Conservation (phyloP, 1,140 invertebrate genomes). For the Hyles euphorbiae region DNA sequence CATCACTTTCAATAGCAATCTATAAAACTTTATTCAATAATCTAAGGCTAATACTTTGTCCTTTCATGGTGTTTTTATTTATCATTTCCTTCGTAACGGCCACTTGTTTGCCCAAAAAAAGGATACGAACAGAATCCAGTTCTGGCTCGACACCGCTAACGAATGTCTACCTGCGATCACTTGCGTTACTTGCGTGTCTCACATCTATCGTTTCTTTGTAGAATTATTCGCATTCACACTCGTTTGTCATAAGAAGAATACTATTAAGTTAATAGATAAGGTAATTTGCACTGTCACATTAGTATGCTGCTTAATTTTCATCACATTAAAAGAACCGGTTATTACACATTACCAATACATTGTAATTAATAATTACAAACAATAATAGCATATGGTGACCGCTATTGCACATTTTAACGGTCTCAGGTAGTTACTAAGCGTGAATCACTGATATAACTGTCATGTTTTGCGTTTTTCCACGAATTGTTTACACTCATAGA, state of each 20-base stretch:
- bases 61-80: conserved; percentile 37
- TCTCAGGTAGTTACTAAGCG: conserved; percentile 48
- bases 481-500: conserved; percentile 50
- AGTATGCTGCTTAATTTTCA: too few species aligned
- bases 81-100: conserved; percentile 60
- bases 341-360: not conserved
- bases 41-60: conserved; percentile 12
- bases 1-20: too few species aligned
- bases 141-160: conserved; percentile 39
- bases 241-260: too few species aligned
- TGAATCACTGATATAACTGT: conserved; percentile 70
- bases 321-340: not conserved
- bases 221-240: conserved; percentile 1
- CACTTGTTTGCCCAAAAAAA: conserved; percentile 45
- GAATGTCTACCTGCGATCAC: conserved; percentile 59
- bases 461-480: conserved; percentile 55
- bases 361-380: not conserved
- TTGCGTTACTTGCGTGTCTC: conserved; percentile 51
- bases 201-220: conserved; percentile 34
- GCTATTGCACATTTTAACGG: conserved; percentile 57
- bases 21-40: too few species aligned
- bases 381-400: conserved; percentile 2
- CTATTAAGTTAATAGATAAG: too few species aligned
- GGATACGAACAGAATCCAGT: conserved; percentile 55
- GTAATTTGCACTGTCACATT: too few species aligned